Evolutionary conservation across 2,888 invertebrate genomes (phyloP), one percentile per base, ranked within the genome.

Genomic region (Macaria notata): DNA sequence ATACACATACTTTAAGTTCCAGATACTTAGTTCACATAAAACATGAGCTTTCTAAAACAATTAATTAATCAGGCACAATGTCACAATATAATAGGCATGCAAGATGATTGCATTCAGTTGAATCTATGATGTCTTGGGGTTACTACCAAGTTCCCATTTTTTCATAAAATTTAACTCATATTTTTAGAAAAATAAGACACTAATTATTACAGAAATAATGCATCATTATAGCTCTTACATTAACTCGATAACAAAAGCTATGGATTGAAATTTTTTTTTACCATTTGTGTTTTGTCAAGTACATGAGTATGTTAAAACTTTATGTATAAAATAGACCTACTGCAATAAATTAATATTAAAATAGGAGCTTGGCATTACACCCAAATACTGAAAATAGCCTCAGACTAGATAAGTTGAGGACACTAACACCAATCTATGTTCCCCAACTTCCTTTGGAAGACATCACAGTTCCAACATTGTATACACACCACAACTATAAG

Each of bases 321-420:
- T 19, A 19, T 19, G 19, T 19, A 19, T 19, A 19, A 19, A 19
- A 19, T 19, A 19, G 19, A 19, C 19, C 5, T 38, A 38, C 38
- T 38, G 38, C 38, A 38, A 19, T 19, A 19, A 1, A 19, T 19
- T 19, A 19, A 19, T 19, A 19, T 19, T 19, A 19, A 19, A 19
- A 38, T 38, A 8, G 38, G 38, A 8, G 5, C 38, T 38, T 38
- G 8, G 38, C 8, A 38, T 3, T 66, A 72, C 19, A 19, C 19
- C 19, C 19, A 19, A 19, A 70, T 72, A 71, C 69, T 71, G 65
- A 62, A 69, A 64, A 71, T 79, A 84, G 82, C 81, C 84, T 84
- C 84, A 54, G 60, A 59, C 41, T 51, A 45, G 19, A 19, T 33
- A 41, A n/a, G 41, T 41, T 36, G 33, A 7, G 7, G 44, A 46